phyloP scores from a whole-genome alignment of 2,797 vertebrate genomes.

The Crenichthys baileyi region DNA sequence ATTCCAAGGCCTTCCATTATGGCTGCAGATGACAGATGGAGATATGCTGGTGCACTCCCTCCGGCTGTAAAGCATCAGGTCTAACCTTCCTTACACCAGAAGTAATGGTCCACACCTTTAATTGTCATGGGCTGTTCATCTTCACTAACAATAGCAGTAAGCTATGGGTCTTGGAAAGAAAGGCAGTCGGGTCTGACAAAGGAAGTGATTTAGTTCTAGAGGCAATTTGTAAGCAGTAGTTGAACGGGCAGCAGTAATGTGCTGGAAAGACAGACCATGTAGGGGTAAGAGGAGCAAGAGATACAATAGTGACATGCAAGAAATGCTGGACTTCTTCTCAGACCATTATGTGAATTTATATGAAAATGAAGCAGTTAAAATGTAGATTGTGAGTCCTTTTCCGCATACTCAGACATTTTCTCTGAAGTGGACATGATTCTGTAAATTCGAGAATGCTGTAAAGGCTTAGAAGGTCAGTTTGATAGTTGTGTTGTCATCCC shows the following conservation, averaged over 20 bases:
- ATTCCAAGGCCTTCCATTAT: conserved; percentile 67
- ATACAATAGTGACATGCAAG: conserved; percentile 55
- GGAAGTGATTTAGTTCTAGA: conserved; percentile 79
- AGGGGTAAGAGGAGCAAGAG: conserved; percentile 58
- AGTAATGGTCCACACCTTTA: conserved; percentile 86
- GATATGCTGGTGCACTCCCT: conserved; percentile 67
- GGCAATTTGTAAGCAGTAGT: conserved; percentile 67
- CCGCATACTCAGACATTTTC: conserved; percentile 37
- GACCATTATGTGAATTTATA: conserved; percentile 51
- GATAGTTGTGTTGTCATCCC: conserved; percentile 36
- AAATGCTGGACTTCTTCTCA: conserved; percentile 19
- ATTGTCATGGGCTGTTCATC: conserved; percentile 83
- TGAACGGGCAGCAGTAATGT: conserved; percentile 70
- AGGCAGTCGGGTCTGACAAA: conserved; percentile 78
- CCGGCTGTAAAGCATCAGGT: conserved; percentile 75
- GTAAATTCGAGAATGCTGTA: conserved; percentile 44
- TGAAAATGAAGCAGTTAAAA: conserved; percentile 42
- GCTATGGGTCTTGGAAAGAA: conserved; percentile 76
- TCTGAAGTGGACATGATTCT: conserved; percentile 53
- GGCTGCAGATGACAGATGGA: conserved; percentile 67
- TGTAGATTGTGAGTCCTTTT: conserved; percentile 57
- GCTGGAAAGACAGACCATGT: conserved; percentile 60
- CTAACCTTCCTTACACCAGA: conserved; percentile 77
- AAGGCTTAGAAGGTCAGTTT: conserved; percentile 44
- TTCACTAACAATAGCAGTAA: conserved; percentile 84